phyloP scores from a whole-genome alignment of 2,113 vertebrate genomes.

The Etheostoma cragini region DNA sequence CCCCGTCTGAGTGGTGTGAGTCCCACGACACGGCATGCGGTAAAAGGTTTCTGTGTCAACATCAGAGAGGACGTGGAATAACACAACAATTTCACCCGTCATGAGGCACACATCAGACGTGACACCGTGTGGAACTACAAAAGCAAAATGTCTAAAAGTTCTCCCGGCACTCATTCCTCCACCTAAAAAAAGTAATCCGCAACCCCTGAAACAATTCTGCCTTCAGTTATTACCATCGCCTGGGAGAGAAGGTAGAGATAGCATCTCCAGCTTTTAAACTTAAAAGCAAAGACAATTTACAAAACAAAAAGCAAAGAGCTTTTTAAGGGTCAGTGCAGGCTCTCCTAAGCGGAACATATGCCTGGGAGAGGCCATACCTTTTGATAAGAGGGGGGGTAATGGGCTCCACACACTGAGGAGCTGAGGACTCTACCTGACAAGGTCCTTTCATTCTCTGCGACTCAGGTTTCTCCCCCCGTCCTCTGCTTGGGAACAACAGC shows the following conservation, averaged over 20 bases:
- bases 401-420: constrained; percentile 73
- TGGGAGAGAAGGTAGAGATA: constrained; percentile 76
- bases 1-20: constrained; percentile 49
- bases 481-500: constrained; percentile 78
- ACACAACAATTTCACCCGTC: constrained; percentile 76
- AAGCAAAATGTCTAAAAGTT: constrained; percentile 64
- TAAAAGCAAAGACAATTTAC: constrained; percentile 89
- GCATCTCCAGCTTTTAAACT: constrained; percentile 85
- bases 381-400: constrained; percentile 85
- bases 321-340: constrained; percentile 86
- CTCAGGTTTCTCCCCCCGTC: constrained; percentile 80
- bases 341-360: constrained; percentile 86
- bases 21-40: constrained; percentile 65
- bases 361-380: constrained; percentile 82
- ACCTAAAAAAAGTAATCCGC: constrained; percentile 36
- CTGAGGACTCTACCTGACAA: constrained; percentile 83
- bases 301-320: constrained; percentile 88
- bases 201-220: constrained; percentile 69
- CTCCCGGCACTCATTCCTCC: constrained; percentile 45
- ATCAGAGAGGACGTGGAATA: constrained; percentile 75
- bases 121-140: constrained; percentile 75
- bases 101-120: constrained; percentile 73
- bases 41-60: constrained; percentile 83
- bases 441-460: constrained; percentile 82
- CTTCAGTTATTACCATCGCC: constrained; percentile 75